Conservation (phyloP, 2,113 vertebrate species). For the Notechis scutatus region DNA sequence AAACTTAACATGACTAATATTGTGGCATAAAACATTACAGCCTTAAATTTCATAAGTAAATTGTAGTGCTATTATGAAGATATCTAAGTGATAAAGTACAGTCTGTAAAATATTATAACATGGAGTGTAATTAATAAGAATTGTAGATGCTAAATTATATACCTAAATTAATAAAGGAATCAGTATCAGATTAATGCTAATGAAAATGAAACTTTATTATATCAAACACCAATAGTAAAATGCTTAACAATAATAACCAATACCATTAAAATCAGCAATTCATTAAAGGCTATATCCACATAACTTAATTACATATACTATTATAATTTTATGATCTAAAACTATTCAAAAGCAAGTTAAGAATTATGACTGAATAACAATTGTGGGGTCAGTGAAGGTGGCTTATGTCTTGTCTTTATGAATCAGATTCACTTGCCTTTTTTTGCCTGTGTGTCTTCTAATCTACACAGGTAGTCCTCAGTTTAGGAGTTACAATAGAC, state of each 20-base stretch:
- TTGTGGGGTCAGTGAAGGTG: not conserved
- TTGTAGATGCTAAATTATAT: not conserved
- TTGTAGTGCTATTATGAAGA: not conserved
- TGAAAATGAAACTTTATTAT: not conserved
- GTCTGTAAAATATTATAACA: not conserved
- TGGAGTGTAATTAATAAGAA: not conserved
- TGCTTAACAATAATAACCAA: not conserved
- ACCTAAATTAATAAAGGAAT: not conserved
- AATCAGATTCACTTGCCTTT: not conserved
- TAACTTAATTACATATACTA: not conserved
- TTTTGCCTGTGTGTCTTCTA: not conserved
- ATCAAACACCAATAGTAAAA: not conserved
- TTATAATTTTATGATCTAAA: not conserved
- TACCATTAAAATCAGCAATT: not conserved
- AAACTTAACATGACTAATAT: not conserved
- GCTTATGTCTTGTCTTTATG: not conserved
- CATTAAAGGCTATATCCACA: not conserved
- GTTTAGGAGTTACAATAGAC: not conserved
- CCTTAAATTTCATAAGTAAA: not conserved
- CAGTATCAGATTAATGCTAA: not conserved
- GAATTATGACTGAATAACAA: not conserved
- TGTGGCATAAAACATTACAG: not conserved
- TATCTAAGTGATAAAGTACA: not conserved
- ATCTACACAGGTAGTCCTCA: not conserved
- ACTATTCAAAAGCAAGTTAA: not conserved